Percentiles rank a stretch among this genome's conserved stretches.
Evolutionary conservation across 2,888 invertebrate genomes (phyloP).

Genomic region (Schizaphis graminum): DNA sequence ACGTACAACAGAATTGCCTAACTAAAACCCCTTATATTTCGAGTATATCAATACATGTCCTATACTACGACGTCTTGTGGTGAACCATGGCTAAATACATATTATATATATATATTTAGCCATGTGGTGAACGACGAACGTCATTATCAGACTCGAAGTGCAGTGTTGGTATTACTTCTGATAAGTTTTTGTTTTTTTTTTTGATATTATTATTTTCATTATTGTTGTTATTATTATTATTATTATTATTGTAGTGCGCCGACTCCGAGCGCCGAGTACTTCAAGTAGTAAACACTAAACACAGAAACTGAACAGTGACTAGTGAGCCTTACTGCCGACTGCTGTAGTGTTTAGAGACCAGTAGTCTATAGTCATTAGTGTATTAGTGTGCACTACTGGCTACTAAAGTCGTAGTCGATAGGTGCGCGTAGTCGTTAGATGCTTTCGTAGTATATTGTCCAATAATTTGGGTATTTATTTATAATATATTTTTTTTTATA

Average conservation of each 20-base stretch:
- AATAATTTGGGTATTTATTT: not conserved
- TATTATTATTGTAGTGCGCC: not conserved
- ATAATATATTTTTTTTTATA: not conserved
- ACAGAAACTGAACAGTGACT: too few species aligned
- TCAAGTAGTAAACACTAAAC: not conserved
- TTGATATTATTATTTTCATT: not conserved
- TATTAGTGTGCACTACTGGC: not conserved
- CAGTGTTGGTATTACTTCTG: slow-evolving; percentile 45
- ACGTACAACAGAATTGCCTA: not conserved
- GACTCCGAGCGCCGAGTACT: not conserved
- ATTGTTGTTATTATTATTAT: not conserved
- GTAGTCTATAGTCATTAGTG: not conserved
- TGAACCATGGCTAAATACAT: too few species aligned
- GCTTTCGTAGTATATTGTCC: not conserved
- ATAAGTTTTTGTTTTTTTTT: slow-evolving; percentile 26
- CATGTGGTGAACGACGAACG: not conserved
- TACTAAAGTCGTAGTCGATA: not conserved
- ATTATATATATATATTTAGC: too few species aligned
- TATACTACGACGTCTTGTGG: not conserved
- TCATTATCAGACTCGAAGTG: not conserved
- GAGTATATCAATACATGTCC: not conserved
- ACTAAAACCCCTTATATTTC: not conserved
- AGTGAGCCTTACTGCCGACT: not conserved
- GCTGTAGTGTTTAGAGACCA: not conserved
- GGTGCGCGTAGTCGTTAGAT: not conserved